These are phyloP conservation scores for Melitaea cinxia DNA, from an alignment of 1,140 invertebrate species.

Conservation along the genomic window DNA sequence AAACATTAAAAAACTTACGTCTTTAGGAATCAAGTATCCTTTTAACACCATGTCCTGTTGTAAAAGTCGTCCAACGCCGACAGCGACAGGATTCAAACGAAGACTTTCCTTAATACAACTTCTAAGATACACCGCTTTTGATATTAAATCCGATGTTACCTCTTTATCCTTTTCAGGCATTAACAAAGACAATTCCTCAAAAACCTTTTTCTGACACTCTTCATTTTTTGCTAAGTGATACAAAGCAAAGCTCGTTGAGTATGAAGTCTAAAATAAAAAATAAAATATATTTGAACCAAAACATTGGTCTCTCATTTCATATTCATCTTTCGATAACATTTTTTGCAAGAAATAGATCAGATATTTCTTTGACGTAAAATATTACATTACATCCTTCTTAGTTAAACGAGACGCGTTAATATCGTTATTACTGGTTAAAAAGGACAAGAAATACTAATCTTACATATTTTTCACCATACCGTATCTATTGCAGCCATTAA, in stretches of 20 bases:
- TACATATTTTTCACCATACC: too few species aligned
- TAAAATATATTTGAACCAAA: neutral
- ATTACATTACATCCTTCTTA: too few species aligned
- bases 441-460: too few species aligned
- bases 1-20: constrained; percentile 82
- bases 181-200: constrained; percentile 84
- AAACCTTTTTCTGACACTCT: constrained; percentile 87
- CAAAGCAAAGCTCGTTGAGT: constrained; percentile 89
- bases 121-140: constrained; percentile 87
- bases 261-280: constrained; percentile 87
- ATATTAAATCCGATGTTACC: constrained; percentile 83
- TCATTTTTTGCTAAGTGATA: constrained; percentile 91
- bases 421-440: too few species aligned
- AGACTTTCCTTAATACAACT: constrained; percentile 93
- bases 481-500: constrained; percentile 94
- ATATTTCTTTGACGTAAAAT: too few species aligned
- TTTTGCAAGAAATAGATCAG: too few species aligned
- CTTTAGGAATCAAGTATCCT: constrained; percentile 92
- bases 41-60: constrained; percentile 89
- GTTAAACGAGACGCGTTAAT: too few species aligned
- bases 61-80: constrained; percentile 90
- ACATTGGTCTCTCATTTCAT: too few species aligned
- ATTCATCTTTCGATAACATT: too few species aligned
- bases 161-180: constrained; percentile 78
- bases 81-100: constrained; percentile 90